Evolutionary conservation across 2,888 invertebrate genomes (phyloP).

Genomic region (Ormia ochracea): DNA sequence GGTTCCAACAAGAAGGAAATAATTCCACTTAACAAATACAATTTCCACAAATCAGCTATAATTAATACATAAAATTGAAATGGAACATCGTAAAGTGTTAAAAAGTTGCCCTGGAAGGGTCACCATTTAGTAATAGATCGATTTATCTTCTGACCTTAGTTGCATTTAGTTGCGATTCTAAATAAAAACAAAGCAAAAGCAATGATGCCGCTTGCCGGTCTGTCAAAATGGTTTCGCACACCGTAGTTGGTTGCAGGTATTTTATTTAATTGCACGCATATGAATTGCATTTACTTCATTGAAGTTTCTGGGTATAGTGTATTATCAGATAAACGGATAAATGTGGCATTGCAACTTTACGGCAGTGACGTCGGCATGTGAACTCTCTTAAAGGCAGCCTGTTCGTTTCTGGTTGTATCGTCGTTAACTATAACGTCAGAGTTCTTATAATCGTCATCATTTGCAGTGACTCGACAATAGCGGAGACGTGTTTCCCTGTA

Average conservation of each 20-base stretch:
- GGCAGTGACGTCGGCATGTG: constrained; percentile 34
- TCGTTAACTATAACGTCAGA: constrained; percentile 29
- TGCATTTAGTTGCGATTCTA: constrained; percentile 1
- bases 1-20: not conserved
- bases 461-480: not conserved
- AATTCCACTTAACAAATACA: not conserved
- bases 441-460: constrained; percentile 11
- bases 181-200: constrained; percentile 7
- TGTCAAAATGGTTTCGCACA: constrained; percentile 17
- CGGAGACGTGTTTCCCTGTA: constrained; percentile 29
- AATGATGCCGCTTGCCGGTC: constrained; percentile 49
- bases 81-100: constrained; percentile 31
- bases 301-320: not conserved
- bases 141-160: constrained; percentile 28
- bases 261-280: constrained; percentile 9
- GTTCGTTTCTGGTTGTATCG: constrained; percentile 17
- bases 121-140: constrained; percentile 1
- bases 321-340: constrained; percentile 56
- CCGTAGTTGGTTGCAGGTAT: constrained; percentile 5
- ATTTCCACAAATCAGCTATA: not conserved
- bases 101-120: constrained; percentile 38
- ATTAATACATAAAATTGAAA: not conserved
- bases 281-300: constrained; percentile 14
- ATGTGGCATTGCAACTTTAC: constrained; percentile 38
- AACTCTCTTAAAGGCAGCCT: constrained; percentile 40